Evolutionary conservation across 2,888 invertebrate species (phyloP), one percentile per base, ranked within the genome.

Genomic region (Catocala fraxini): DNA sequence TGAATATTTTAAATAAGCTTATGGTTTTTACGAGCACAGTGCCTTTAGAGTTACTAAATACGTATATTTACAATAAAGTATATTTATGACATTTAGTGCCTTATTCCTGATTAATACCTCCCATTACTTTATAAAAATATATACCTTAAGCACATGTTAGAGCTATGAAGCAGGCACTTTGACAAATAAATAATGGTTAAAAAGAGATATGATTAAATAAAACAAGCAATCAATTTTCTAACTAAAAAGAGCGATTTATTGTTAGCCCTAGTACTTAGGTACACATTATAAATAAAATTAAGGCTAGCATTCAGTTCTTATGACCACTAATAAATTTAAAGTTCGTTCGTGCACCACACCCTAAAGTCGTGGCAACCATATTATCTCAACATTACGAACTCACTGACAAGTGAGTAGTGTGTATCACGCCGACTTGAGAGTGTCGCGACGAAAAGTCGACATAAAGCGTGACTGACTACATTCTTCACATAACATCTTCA

Each of bases 231-330:
- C 63, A 87, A 85, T 92, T 93, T 92, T 92, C 89, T 91, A 93
- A 93, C 93, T 93, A 92, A 92, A 45, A 93, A 92, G 93, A 93
- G 93, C 90, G 84, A 87, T 93, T 94, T 92, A 92, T 92, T 92
- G 89, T 91, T 91, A 90, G 77, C 85, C 88, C 93, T 94, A 93
- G 88, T 89, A 89, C 92, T 93, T 93, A 84, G 79, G 80, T 82
- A 77, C 75, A 77, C 65, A 91, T 89, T 83, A 91, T 93, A 92
- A 93, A 92, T 92, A 88, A 92, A 91, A 91, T 92, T 91, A 93
- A 92, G 92, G 92, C 93, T 92, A 93, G 90, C 91, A 87, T 88
- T 93, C 92, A 93, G 93, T 93, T 94, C 93, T 90, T 91, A 92
- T 90, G 88, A 90, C 86, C 87, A 87, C 77, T 75, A 75, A 77